These are phyloP conservation scores for Chaenodraco wilsoni DNA, from an alignment of 2,797 vertebrate genomes.

Conservation along the genomic window DNA sequence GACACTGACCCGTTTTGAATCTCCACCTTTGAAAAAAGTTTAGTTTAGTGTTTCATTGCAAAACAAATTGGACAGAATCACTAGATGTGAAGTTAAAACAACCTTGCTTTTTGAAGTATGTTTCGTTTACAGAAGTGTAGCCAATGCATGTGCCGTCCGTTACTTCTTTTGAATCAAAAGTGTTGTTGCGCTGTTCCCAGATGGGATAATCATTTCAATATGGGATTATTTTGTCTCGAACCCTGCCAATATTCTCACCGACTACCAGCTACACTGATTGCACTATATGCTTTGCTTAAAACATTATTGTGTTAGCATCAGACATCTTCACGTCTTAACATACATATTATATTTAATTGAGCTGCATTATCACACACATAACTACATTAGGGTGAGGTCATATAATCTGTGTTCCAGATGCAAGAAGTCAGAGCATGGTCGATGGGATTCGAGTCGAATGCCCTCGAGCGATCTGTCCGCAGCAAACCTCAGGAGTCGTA, in stretches of 20 bases:
- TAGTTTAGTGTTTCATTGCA: not conserved
- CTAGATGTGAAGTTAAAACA: not conserved
- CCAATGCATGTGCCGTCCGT: no score
- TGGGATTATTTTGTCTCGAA: no score
- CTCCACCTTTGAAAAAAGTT: not conserved
- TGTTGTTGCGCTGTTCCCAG: no score
- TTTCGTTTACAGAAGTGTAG: no score
- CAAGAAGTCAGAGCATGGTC: not conserved
- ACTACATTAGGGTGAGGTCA: no score
- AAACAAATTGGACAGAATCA: not conserved
- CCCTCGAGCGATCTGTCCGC: slow-evolving; percentile 21
- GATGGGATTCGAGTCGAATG: not conserved
- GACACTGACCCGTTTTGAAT: slow-evolving; percentile 1
- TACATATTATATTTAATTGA: not conserved
- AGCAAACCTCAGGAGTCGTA: slow-evolving; percentile 2
- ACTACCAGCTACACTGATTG: no score
- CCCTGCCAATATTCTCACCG: no score
- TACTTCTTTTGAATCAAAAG: no score
- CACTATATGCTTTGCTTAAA: not conserved
- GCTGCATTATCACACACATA: not conserved
- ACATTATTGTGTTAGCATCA: not conserved
- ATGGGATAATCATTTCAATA: no score
- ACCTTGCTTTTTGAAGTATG: not conserved
- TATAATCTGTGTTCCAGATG: no score
- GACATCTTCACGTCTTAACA: not conserved